Evolutionary conservation across 2,888 invertebrate genomes (phyloP).

Genomic region (Leucophenga montana): DNA sequence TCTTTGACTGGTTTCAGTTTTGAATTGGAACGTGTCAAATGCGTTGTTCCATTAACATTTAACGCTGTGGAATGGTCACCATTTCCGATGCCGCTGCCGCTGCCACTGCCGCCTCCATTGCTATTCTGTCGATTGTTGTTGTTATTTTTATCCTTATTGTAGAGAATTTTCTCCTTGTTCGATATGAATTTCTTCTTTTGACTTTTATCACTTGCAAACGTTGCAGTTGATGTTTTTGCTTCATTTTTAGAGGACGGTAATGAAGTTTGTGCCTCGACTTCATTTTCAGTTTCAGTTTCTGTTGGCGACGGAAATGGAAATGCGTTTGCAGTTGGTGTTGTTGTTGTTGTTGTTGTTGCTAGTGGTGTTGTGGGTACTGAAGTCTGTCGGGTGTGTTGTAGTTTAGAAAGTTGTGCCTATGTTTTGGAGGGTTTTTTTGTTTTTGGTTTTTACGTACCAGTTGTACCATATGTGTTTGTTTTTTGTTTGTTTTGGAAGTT

Average conservation of each 20-base stretch:
- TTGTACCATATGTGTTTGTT: conserved; percentile 39
- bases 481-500: conserved; percentile 59
- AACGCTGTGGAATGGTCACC: conserved; percentile 44
- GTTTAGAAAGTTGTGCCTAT: conserved; percentile 26
- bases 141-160: conserved; percentile 28
- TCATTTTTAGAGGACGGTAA: conserved; percentile 37
- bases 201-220: conserved; percentile 12
- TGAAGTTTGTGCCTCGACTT: conserved; percentile 34
- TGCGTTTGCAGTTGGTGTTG: conserved; percentile 34
- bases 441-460: conserved; percentile 37
- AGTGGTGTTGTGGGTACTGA: conserved; percentile 50
- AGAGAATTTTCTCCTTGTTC: conserved; percentile 43
- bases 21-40: conserved; percentile 52
- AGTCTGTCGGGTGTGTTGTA: conserved; percentile 42
- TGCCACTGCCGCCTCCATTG: conserved; percentile 30
- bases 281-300: conserved; percentile 5
- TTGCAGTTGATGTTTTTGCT: conserved; percentile 2
- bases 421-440: conserved; percentile 38
- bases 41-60: conserved; percentile 51
- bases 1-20: conserved; percentile 68
- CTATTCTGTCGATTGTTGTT: conserved; percentile 48
- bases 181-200: conserved; percentile 51
- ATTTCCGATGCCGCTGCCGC: conserved; percentile 26
- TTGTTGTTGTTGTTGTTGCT: conserved; percentile 37
- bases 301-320: conserved; percentile 29